Base-by-base conservation (phyloP, 2,797 vertebrate species). In the Spinibarbus caldwelli region DNA sequence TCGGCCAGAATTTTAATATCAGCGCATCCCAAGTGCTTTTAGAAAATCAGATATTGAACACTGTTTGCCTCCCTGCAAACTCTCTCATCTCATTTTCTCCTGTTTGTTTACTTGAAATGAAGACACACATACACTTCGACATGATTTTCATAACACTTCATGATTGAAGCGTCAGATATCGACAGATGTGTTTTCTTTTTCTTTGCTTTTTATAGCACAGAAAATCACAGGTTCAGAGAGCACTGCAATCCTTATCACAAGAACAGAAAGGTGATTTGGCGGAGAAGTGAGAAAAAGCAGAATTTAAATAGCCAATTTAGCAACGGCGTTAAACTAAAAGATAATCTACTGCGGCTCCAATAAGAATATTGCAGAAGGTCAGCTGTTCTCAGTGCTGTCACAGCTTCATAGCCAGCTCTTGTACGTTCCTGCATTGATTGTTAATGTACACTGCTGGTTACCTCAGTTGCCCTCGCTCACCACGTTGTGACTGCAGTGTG, bases 401-500 rank as follows among this genome's bases (percentile, higher is more conserved):
- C 54, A 72, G 77, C 77, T 85, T 52, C 38, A 52, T 38, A 64
- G 45, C 78, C 78, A 8, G 29, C 41, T 47, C 78, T 52, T 73
- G 19, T 26, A 68, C 4, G 12, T n/a, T 77, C n/a, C 15, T 38
- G 45, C 66, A 23, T 57, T 84, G 75, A 78, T 57, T 71, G 34
- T 84, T 54, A 78, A 54, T 78, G 66, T 78, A 59, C 47, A 82
- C 66, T 81, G 77, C 15, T 67, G 70, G 54, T 82, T 73, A 82
- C 29, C 54, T 78, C 31, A 41, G 17, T 23, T 78, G 72, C 64
- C 10, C 66, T 52, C 19, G 5, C 34, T 49, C 67, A 49, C 23
- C 64, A 73, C 9, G 9, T 64, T 19, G 2, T 78, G 54, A 70
- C 75, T 79, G 11, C 52, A 71, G 45, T 83, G 72, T 75, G 41